A percentile compares a stretch with the other conserved stretches of the same genome.
Conservation (phyloP, 1,140 invertebrate genomes). For the Aphidius gifuensis region DNA sequence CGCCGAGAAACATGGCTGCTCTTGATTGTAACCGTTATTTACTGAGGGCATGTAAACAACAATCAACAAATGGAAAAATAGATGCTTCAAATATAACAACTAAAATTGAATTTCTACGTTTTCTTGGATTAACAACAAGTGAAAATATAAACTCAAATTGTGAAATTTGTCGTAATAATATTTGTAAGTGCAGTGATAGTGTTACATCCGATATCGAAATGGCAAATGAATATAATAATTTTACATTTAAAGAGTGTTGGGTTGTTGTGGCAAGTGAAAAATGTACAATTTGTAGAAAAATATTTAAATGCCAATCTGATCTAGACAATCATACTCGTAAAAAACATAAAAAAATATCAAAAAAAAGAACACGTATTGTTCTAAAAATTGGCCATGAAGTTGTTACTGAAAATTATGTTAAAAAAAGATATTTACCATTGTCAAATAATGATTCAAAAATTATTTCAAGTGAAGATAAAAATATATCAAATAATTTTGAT, state of each 20-base stretch:
- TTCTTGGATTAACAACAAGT: constrained; percentile 16
- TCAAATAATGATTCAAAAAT: background rate
- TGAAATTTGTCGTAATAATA: background rate
- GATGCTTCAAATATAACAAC: constrained; percentile 19
- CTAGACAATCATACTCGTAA: constrained; percentile 24
- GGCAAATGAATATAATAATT: background rate
- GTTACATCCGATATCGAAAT: background rate
- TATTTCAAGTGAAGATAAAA: background rate
- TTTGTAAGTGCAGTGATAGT: background rate
- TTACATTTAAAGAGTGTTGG: constrained; percentile 29
- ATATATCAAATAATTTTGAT: background rate
- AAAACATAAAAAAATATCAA: constrained; percentile 6
- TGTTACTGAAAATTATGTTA: background rate
- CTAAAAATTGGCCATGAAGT: constrained; percentile 23
- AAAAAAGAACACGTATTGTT: constrained; percentile 30
- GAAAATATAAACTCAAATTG: background rate
- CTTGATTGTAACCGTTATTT: constrained; percentile 13
- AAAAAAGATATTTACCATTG: constrained; percentile 3
- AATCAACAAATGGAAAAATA: constrained; percentile 3
- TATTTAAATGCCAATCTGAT: constrained; percentile 35
- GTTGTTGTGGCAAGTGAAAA: constrained; percentile 31
- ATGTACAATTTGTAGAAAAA: constrained; percentile 33
- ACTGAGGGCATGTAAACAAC: constrained; percentile 20
- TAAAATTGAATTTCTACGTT: constrained; percentile 31
- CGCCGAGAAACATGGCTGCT: constrained; percentile 12